A percentile compares a stretch with the other conserved stretches of the same genome.
Evolutionary conservation across 53 echinoderm and acorn worm species (phyloP).

Genomic region (Henricia sp.): DNA sequence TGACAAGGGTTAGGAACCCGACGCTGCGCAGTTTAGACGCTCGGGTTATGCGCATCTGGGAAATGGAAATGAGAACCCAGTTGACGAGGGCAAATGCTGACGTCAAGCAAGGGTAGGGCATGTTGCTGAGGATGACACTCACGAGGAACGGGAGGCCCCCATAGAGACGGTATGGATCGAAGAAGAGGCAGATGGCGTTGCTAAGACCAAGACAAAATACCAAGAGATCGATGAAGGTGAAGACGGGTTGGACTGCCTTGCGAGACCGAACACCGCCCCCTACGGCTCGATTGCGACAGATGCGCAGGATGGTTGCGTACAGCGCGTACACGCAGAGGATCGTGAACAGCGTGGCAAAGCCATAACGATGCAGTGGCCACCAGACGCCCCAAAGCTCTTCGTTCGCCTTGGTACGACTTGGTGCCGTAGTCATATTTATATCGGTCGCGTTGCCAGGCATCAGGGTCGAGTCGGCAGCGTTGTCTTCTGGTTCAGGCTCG

Average conservation of each 20-base stretch:
- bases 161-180: conserved; percentile 68
- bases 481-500: neutral
- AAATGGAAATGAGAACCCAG: conserved; percentile 76
- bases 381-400: conserved; percentile 37
- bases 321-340: conserved; percentile 72
- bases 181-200: conserved; percentile 67
- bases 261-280: conserved; percentile 3
- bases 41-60: conserved; percentile 67
- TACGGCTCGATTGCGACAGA: conserved; percentile 9
- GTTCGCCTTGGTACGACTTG: neutral
- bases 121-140: conserved; percentile 68
- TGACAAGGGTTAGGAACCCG: conserved; percentile 62
- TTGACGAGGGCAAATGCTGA: conserved; percentile 79
- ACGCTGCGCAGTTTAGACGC: conserved; percentile 64
- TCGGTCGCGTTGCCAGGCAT: neutral
- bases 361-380: conserved; percentile 78
- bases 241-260: conserved; percentile 65
- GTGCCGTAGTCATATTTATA: neutral
- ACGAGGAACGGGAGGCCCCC: conserved; percentile 30
- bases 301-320: conserved; percentile 51
- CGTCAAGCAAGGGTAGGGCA: conserved; percentile 85
- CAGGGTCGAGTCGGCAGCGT: neutral
- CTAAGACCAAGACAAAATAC: conserved; percentile 62
- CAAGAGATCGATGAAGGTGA: conserved; percentile 72
- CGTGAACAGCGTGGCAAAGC: conserved; percentile 63